Evolutionary conservation across 1,140 invertebrate species (phyloP).

Genomic region (Bombus haemorrhoidalis): DNA sequence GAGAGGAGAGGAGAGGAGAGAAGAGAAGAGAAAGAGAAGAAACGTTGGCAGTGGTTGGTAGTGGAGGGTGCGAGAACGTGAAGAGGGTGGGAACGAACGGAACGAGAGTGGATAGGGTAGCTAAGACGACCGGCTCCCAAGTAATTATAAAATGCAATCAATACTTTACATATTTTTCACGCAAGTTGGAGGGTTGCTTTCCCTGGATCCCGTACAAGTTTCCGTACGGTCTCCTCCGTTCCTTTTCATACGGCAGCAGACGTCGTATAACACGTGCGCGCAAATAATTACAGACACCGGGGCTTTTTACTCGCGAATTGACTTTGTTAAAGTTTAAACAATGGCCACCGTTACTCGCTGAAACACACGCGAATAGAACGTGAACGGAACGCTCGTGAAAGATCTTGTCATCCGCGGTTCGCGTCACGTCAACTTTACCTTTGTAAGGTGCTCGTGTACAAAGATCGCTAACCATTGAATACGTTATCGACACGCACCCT

Average conservation of each 20-base stretch:
- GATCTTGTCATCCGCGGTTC: background rate
- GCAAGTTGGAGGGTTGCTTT: constrained; percentile 72
- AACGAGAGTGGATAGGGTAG: constrained; percentile 75
- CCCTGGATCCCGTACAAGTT: constrained; percentile 43
- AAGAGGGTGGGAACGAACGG: constrained; percentile 67
- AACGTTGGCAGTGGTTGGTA: constrained; percentile 56
- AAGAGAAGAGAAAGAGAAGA: constrained; percentile 26
- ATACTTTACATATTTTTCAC: constrained; percentile 84
- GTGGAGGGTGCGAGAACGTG: constrained; percentile 72
- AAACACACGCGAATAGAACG: background rate
- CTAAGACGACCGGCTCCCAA: constrained; percentile 82
- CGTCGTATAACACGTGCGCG: constrained; percentile 45
- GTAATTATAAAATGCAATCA: constrained; percentile 84
- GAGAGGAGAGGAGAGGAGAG: constrained; percentile 28
- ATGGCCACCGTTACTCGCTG: background rate
- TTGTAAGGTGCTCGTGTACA: background rate
- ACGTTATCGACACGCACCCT: background rate
- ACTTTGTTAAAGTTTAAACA: constrained; percentile 33
- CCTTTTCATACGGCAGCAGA: constrained; percentile 37
- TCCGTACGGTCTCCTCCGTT: constrained; percentile 47
- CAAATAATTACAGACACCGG: background rate
- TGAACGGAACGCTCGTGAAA: background rate
- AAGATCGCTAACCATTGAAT: background rate
- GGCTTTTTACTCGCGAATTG: constrained; percentile 33
- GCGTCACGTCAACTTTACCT: background rate